Conservation (phyloP, 1,140 invertebrate species). For the Geopemphigus sp. region DNA sequence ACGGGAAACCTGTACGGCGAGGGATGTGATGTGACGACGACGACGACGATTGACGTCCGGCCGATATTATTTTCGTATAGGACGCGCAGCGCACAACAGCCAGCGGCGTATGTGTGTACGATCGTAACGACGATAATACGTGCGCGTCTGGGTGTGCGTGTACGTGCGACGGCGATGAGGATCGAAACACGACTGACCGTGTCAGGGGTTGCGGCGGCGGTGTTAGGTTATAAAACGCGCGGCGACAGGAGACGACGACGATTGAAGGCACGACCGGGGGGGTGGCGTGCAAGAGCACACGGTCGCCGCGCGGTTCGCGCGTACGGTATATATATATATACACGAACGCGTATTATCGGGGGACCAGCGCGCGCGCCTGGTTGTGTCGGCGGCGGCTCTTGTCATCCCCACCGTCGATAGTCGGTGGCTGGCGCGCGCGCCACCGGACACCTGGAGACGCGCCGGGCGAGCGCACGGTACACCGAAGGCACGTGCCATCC, state of each 20-base stretch:
- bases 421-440: constrained; percentile 35
- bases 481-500: constrained; percentile 45
- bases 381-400: constrained; percentile 18
- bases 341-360: background rate
- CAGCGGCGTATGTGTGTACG: too few relatives aligned
- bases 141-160: background rate
- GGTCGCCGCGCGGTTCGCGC: background rate
- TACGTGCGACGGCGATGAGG: constrained; percentile 37
- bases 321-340: background rate
- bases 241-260: background rate
- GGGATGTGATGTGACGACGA: too few relatives aligned
- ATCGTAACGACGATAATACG: background rate
- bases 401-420: constrained; percentile 34
- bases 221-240: too few relatives aligned
- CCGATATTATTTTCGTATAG: too few relatives aligned
- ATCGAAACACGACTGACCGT: constrained; percentile 44
- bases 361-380: constrained; percentile 13
- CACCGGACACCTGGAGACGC: constrained; percentile 28
- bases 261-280: constrained; percentile 35
- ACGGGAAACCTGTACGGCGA: too few relatives aligned
- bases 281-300: too few relatives aligned
- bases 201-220: constrained; percentile 19
- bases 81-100: too few relatives aligned
- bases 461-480: constrained; percentile 3
- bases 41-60: too few relatives aligned